Base-by-base conservation (phyloP, 1,140 invertebrate genomes). In the Calephelis nemesis region DNA sequence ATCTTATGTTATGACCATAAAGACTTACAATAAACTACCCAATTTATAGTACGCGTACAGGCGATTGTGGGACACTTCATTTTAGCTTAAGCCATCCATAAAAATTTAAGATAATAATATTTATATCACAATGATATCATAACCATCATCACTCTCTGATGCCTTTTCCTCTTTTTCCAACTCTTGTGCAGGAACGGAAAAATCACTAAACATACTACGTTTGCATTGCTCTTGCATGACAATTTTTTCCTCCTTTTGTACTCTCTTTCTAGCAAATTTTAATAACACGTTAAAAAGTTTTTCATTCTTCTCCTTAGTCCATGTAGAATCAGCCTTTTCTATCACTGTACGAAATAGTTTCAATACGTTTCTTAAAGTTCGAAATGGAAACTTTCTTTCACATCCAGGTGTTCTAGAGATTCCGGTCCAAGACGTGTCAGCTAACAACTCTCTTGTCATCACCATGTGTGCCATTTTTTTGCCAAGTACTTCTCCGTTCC, bases 101-200 rank as follows among this genome's bases (percentile, higher is more conserved):
- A 0, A 30, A 30, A 45, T 45, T 9, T 8, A 45, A 45, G 42
- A 0, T 30, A 4, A 45, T 9, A 45, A 1, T 7, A 45, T 7
- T 58, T 58, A 58, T 30, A 58, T 30, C 10, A 58, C 52, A 10
- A 58, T 58, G 19, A 58, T 58, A 58, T 58, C 54, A 30, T 30
- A 58, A 30, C 30, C 54, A 1, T 58, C 54, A 58, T 58, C 54
- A 58, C 54, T 58, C 30, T 58, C 19, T 12, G 54, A 58, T 8
- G 5, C 54, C 8, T 45, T 45, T 7, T 58, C 54, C 11, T 58
- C 54, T 39, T 58, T 30, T 19, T 58, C 19, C 7, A 12, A 58
- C 11, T 58, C 19, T 39, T 8, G 9, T 12, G 15, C 30, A 6
- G 58, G 58, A n/a, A 30, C n/a, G 19, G 30, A 40, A 60, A 39